phyloP scores from a whole-genome alignment of 2,797 vertebrate species.

The Phataginus tricuspis region DNA sequence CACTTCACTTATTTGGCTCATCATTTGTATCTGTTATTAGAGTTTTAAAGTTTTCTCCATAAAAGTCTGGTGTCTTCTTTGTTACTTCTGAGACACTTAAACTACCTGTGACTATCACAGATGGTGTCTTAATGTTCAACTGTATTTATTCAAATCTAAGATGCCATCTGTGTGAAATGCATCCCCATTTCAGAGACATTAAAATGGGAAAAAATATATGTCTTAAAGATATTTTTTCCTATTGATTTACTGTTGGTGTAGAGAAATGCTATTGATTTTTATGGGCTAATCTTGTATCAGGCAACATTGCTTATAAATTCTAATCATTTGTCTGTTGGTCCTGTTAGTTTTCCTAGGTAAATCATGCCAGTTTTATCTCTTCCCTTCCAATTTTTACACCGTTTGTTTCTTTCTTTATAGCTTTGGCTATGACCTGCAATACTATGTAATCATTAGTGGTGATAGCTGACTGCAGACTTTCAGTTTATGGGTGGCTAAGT shows the following conservation, averaged over 20 bases:
- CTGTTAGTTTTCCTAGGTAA: not conserved
- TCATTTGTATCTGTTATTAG: not conserved
- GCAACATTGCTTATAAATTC: not conserved
- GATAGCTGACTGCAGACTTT: not conserved
- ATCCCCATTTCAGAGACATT: slow-evolving; percentile 36
- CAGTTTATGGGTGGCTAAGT: not conserved
- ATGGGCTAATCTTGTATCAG: slow-evolving; percentile 42
- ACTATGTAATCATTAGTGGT: not conserved
- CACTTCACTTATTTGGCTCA: not conserved
- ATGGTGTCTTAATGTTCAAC: not conserved
- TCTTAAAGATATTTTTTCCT: not conserved
- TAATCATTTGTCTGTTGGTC: slow-evolving; percentile 15
- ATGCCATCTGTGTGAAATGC: not conserved
- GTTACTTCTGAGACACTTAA: not conserved
- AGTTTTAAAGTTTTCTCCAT: not conserved
- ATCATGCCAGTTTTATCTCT: slow-evolving; percentile 3
- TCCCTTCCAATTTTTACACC: not conserved
- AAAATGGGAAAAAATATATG: slow-evolving; percentile 4
- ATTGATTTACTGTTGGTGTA: not conserved
- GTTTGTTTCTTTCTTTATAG: slow-evolving; percentile 3
- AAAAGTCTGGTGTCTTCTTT: not conserved
- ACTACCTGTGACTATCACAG: not conserved
- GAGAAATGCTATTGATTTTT: slow-evolving; percentile 42
- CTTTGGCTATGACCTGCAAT: not conserved
- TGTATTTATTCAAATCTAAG: slow-evolving; percentile 41